Percentiles rank a stretch among this genome's conserved stretches.
phyloP scores from a whole-genome alignment of 2,113 vertebrate genomes.

The Stegostoma tigrinum region DNA sequence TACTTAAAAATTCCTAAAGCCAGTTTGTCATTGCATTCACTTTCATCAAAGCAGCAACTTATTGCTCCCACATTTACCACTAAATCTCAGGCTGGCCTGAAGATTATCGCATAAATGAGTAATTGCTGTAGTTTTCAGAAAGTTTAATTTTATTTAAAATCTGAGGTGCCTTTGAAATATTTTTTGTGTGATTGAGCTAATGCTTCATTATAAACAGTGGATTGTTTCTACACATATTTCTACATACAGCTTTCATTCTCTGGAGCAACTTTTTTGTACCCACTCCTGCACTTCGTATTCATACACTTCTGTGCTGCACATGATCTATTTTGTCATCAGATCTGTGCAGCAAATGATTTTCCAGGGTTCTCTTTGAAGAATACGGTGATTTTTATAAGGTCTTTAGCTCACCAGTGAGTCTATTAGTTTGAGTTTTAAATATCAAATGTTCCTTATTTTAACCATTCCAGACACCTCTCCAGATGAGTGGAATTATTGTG shows the following conservation, averaged over 20 bases:
- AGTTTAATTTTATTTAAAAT: slow-evolving; percentile 5
- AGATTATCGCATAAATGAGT: not conserved
- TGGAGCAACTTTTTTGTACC: not conserved
- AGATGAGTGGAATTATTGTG: slow-evolving; percentile 34
- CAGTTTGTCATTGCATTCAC: slow-evolving; percentile 14
- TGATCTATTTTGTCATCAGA: slow-evolving; percentile 14
- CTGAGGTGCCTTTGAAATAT: not conserved
- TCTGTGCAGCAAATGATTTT: slow-evolving; percentile 27
- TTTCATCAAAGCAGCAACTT: not conserved
- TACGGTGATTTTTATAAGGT: slow-evolving; percentile 5
- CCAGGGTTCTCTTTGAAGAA: slow-evolving; percentile 31
- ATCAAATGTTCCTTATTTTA: slow-evolving; percentile 31
- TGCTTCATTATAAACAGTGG: not conserved
- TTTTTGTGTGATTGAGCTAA: not conserved
- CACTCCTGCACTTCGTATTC: not conserved
- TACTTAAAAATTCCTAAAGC: not conserved
- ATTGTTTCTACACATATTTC: not conserved
- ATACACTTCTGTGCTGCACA: not conserved
- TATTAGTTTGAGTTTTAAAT: slow-evolving; percentile 7
- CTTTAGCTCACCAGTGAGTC: slow-evolving; percentile 19
- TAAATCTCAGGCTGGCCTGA: not conserved
- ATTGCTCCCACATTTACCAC: not conserved
- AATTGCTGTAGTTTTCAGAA: not conserved
- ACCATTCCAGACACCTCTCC: slow-evolving; percentile 16
- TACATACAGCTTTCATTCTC: not conserved